Base-by-base conservation (phyloP, 1,140 invertebrate genomes). In the Parasteatoda tepidariorum region DNA sequence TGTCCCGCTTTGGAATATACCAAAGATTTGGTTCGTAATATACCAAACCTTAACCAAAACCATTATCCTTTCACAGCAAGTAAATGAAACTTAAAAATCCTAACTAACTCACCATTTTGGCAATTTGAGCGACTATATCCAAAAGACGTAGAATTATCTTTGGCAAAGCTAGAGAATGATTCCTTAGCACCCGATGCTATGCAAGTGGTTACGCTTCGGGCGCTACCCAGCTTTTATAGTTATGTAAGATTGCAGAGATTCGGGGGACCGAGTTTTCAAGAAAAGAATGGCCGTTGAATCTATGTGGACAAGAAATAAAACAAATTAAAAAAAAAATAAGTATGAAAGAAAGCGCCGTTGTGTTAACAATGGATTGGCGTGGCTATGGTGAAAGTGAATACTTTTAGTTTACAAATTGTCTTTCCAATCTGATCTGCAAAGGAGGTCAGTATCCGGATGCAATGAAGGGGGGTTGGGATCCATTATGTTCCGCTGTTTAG, bases 311-410 rank as follows among this genome's bases (percentile, higher is more conserved):
- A 22, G 31, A 55, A 79, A 30, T 11, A 34, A 79, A 76, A 74
- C 55, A 74, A 61, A 74, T 61, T 18, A 76, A 76, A 64, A 64
- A 61, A 74, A 74, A 38, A 75, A n/a, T n/a, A n/a, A n/a, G 2
- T 3, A 24, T 67, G 28, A 79, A 79, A 79, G 76, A 59, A 67
- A 48, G 68, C 68, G 30, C 55, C 54, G 38, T 22, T 71, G 61
- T 66, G 24, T 76, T 24, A 82, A 82, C 78, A 82, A 82, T 82
- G 78, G 78, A 26, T 61, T 71, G 78, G 78, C 78, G 78, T 79
- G 76, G 76, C 31, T 76, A 76, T 66, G 74, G 76, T 48, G 78
- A 82, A 82, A 82, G 78, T 71, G 78, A 82, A 82, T 82, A 82
- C 78, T 67, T 9, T 26, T 38, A 75, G 66, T 70, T 70, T 82